These are phyloP conservation scores for Gasteruption jaculator DNA, from an alignment of 2,888 invertebrate genomes.

Conservation along the genomic window DNA sequence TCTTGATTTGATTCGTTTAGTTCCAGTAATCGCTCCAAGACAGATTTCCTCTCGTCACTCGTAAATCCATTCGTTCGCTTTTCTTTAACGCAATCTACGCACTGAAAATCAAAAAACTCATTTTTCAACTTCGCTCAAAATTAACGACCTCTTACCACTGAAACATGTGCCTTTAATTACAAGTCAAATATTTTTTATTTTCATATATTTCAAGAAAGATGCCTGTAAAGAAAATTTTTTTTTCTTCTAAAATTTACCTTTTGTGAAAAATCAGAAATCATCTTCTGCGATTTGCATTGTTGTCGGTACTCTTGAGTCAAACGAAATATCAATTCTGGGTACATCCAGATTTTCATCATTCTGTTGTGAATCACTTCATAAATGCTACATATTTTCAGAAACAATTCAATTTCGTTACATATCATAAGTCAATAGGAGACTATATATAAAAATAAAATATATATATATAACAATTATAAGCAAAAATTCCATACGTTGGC, in stretches of 20 bases:
- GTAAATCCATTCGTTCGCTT: too few relatives aligned
- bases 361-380: constrained; percentile 24
- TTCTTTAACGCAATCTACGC: too few relatives aligned
- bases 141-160: neutral
- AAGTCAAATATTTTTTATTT: constrained; percentile 4
- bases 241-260: constrained; percentile 21
- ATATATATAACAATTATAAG: constrained; percentile 2
- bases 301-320: constrained; percentile 17
- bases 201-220: neutral
- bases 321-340: constrained; percentile 26
- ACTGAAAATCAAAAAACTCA: too few relatives aligned
- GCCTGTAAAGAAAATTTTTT: too few relatives aligned
- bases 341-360: constrained; percentile 29
- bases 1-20: constrained; percentile 16
- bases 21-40: constrained; percentile 24
- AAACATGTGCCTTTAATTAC: neutral
- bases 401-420: neutral
- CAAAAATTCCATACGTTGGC: constrained; percentile 4
- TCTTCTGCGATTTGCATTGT: constrained; percentile 16
- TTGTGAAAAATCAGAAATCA: constrained; percentile 20
- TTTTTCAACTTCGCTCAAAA: too few relatives aligned
- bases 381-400: constrained; percentile 24
- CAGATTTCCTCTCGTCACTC: constrained; percentile 2
- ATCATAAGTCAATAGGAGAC: neutral
- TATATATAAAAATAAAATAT: constrained; percentile 1